Percentiles rank a stretch among this genome's conserved stretches.
Conservation (phyloP, 2,797 vertebrate genomes). For the Dipus sagitta region DNA sequence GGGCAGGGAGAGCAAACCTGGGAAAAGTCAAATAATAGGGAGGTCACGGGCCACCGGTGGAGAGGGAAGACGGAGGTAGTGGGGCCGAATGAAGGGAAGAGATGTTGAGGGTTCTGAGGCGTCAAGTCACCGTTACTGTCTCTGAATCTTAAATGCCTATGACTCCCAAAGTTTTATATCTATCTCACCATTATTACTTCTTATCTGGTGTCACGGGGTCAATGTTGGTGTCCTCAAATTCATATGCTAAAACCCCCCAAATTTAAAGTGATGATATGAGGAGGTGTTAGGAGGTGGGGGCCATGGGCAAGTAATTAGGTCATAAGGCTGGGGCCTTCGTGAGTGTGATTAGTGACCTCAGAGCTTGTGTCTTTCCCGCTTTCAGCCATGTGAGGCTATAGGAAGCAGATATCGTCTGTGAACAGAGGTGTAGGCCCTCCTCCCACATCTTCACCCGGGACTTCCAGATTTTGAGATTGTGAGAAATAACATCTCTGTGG, state of each 20-base stretch:
- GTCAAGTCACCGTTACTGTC: too few species aligned
- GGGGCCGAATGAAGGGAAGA: background rate
- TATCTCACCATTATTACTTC: background rate
- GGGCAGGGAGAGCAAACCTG: background rate
- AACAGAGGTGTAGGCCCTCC: background rate
- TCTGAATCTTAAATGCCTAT: background rate
- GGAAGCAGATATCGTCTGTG: background rate
- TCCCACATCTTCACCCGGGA: background rate
- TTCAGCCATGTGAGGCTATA: background rate
- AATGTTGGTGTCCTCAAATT: background rate
- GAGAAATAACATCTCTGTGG: background rate
- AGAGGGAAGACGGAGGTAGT: too few species aligned
- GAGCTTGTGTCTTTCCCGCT: background rate
- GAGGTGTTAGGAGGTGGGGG: background rate
- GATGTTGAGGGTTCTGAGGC: background rate
- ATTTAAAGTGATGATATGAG: background rate
- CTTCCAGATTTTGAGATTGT: background rate
- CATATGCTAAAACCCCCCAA: background rate
- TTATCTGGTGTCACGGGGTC: background rate
- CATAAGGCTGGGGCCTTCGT: background rate
- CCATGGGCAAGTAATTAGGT: background rate
- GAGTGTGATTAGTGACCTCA: background rate
- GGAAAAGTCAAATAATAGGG: background rate
- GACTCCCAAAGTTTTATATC: background rate
- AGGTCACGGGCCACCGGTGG: too few species aligned